These are phyloP conservation scores for Pangasius djambal DNA, from an alignment of 2,797 vertebrate genomes.

Conservation along the genomic window DNA sequence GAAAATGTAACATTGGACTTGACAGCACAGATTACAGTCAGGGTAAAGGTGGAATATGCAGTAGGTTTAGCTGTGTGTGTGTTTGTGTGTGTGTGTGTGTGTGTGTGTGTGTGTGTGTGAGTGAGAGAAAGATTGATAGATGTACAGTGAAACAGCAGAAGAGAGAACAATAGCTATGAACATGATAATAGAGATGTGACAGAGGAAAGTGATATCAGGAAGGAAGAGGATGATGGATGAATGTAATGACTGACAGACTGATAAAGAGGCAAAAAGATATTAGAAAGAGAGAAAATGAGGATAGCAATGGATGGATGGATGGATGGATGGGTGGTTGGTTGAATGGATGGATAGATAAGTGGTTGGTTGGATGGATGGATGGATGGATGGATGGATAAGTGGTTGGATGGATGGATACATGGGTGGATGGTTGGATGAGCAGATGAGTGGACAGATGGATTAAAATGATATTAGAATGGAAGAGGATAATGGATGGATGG, in stretches of 20 bases:
- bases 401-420: background rate
- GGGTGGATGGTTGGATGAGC: background rate
- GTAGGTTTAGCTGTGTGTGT: conserved; percentile 21
- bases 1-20: conserved; percentile 53
- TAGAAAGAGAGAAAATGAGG: background rate
- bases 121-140: background rate
- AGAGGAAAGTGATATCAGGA: background rate
- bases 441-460: background rate
- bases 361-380: background rate
- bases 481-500: background rate
- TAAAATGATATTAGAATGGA: too few species aligned
- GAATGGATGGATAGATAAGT: too few species aligned
- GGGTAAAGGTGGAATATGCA: conserved; percentile 49
- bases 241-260: background rate
- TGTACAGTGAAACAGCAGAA: background rate
- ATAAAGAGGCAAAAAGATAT: background rate
- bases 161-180: background rate
- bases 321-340: background rate
- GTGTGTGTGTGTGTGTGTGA: conserved; percentile 36
- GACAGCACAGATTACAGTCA: conserved; percentile 45
- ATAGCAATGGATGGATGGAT: background rate
- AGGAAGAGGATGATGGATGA: background rate
- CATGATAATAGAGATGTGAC: conserved; percentile 15
- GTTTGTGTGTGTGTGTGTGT: conserved; percentile 35
- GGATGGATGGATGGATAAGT: background rate